A percentile compares a stretch with the other conserved stretches of the same genome.
Evolutionary conservation across 2,888 invertebrate species (phyloP).

Genomic region (Euproctis similis): DNA sequence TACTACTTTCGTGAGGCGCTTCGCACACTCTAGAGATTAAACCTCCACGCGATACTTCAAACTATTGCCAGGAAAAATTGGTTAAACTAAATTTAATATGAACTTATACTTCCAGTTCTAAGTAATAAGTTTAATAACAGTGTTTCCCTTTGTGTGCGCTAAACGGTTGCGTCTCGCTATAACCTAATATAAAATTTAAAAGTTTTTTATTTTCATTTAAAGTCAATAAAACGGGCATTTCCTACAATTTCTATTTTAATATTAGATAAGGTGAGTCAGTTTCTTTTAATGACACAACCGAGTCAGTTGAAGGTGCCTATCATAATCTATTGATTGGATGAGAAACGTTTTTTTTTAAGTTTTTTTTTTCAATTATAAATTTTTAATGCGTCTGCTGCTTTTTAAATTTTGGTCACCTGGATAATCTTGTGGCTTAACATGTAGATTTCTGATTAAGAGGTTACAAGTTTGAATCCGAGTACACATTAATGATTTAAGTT

Average conservation of each 20-base stretch:
- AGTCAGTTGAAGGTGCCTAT: too few relatives aligned
- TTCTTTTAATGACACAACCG: slow-evolving; percentile 3
- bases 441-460: too few relatives aligned
- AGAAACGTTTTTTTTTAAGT: too few relatives aligned
- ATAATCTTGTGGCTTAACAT: too few relatives aligned
- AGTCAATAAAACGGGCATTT: slow-evolving; percentile 34
- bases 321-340: too few relatives aligned
- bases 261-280: slow-evolving; percentile 27
- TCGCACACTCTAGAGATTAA: slow-evolving; percentile 48
- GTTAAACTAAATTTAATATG: too few relatives aligned
- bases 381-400: too few relatives aligned
- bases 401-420: too few relatives aligned
- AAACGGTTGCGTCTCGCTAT: slow-evolving; percentile 21
- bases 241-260: slow-evolving; percentile 34
- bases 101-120: too few relatives aligned
- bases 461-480: too few relatives aligned
- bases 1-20: slow-evolving; percentile 50
- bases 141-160: slow-evolving; percentile 27
- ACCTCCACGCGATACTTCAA: slow-evolving; percentile 42
- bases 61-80: slow-evolving; percentile 52
- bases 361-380: too few relatives aligned
- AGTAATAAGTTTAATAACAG: slow-evolving; percentile 43
- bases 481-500: too few relatives aligned
- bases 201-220: slow-evolving; percentile 33
- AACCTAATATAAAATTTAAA: slow-evolving; percentile 31